phyloP scores from a whole-genome alignment of 1,140 invertebrate genomes.

The Bombus sibiricus region DNA sequence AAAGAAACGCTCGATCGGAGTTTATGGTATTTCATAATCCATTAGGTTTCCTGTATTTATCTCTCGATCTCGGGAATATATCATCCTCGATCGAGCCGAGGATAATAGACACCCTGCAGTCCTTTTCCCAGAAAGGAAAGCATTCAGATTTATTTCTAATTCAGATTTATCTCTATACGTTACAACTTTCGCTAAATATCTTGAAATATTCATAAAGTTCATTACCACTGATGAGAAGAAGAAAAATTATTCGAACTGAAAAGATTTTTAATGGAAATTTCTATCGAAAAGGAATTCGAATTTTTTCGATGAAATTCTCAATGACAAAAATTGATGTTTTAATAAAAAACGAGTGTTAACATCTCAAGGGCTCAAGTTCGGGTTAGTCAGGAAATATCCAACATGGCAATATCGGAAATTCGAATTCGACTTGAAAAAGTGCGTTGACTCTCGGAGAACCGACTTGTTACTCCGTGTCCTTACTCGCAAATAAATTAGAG shows the following conservation, averaged over 20 bases:
- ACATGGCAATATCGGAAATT: background rate
- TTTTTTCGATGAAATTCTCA: no score
- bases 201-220: background rate
- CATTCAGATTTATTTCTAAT: background rate
- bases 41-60: background rate
- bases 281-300: no score
- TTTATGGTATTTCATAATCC: conserved; percentile 22
- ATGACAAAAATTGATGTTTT: no score
- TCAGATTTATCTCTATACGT: no score
- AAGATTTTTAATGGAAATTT: no score
- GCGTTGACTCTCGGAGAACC: background rate
- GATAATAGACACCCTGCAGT: background rate
- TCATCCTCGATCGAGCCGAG: no score
- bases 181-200: background rate
- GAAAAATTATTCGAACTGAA: no score
- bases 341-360: no score
- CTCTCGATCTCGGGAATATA: background rate
- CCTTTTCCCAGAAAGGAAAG: background rate
- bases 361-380: no score
- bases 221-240: no score
- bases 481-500: conserved; percentile 4
- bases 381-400: no score
- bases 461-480: background rate
- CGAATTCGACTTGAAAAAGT: background rate
- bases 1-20: conserved; percentile 27